Evolutionary conservation across 2,113 vertebrate species (phyloP).

Genomic region (Actinemys pallida): DNA sequence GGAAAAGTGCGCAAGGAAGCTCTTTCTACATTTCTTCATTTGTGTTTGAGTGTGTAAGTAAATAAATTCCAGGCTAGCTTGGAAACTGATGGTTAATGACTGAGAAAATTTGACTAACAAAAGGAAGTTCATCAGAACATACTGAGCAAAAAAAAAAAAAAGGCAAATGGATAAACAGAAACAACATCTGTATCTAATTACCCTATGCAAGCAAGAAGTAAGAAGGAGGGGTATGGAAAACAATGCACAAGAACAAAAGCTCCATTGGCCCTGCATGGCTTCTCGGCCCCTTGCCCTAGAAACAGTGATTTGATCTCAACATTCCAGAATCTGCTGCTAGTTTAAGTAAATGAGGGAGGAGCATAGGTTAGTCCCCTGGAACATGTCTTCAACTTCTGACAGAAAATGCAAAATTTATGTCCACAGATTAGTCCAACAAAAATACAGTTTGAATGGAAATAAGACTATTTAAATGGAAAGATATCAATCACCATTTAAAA

Average conservation of each 20-base stretch:
- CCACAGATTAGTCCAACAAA: too few species aligned
- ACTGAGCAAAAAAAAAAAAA: not conserved
- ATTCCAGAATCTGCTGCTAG: not conserved
- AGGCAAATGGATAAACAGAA: constrained; percentile 20
- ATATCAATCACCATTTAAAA: not conserved
- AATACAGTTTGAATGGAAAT: too few species aligned
- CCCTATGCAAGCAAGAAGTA: not conserved
- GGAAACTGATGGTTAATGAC: not conserved
- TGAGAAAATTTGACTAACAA: not conserved
- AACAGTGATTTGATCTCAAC: not conserved
- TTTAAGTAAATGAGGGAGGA: not conserved
- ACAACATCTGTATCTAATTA: constrained; percentile 48
- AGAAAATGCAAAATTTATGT: not conserved
- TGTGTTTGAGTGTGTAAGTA: not conserved
- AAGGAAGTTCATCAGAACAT: not conserved
- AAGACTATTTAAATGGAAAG: not conserved
- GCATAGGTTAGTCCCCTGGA: not conserved
- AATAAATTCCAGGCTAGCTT: not conserved
- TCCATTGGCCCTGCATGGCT: not conserved
- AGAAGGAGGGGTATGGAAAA: not conserved
- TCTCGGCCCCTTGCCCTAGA: constrained; percentile 42
- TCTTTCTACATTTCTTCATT: rapidly evolving
- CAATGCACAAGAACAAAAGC: not conserved
- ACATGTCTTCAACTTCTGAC: not conserved
- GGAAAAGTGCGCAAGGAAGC: not conserved